Conservation (phyloP, 2,113 vertebrate genomes). For the Lagopus leucura region DNA sequence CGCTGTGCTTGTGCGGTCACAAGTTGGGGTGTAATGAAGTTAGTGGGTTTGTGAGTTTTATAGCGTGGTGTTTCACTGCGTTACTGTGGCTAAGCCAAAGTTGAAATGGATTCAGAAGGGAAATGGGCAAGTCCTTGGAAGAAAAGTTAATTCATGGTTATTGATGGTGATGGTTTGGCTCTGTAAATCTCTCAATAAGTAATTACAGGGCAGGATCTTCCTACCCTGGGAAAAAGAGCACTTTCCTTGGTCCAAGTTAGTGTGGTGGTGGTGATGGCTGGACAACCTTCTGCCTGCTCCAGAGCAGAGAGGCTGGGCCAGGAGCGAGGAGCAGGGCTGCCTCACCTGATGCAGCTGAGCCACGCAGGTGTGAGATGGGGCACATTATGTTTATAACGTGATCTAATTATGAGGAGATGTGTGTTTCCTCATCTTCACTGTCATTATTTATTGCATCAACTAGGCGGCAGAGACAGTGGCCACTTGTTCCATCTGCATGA, state of each 20-base stretch:
- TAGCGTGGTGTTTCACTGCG: accelerated
- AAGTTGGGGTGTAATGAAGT: neutral
- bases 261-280: neutral
- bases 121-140: neutral
- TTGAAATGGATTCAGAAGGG: neutral
- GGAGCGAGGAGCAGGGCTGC: neutral
- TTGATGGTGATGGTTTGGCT: neutral
- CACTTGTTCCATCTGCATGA: neutral
- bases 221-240: neutral
- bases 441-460: neutral
- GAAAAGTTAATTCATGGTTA: neutral
- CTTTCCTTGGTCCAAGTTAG: neutral
- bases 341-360: neutral
- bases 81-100: neutral
- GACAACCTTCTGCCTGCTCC: no score
- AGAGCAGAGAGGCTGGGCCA: no score
- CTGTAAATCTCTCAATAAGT: neutral
- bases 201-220: neutral
- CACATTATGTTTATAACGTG: neutral
- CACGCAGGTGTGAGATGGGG: neutral
- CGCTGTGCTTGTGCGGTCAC: neutral
- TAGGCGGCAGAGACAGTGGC: neutral
- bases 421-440: neutral
- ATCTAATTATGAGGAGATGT: neutral
- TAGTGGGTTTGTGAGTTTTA: neutral